A percentile compares a stretch with the other conserved stretches of the same genome.
Conservation (phyloP, 2,797 vertebrate species). For the Coregonus suidteri region DNA sequence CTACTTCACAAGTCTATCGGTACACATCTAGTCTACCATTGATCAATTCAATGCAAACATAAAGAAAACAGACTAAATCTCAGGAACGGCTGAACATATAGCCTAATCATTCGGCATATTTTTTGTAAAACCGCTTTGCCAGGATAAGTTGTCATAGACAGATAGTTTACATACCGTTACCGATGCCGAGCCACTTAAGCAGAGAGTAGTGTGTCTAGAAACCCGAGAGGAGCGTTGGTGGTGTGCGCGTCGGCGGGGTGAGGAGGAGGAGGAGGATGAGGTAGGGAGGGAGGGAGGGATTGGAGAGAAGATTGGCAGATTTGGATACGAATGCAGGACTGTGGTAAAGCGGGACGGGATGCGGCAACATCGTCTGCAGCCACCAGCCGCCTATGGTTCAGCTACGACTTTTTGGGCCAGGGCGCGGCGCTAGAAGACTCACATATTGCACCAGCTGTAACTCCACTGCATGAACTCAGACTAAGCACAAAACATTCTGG, state of each 20-base stretch:
- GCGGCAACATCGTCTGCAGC: slow-evolving; percentile 71
- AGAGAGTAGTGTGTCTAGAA: slow-evolving; percentile 6
- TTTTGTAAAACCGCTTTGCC: neutral
- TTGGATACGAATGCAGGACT: slow-evolving; percentile 59
- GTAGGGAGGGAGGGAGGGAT: slow-evolving; percentile 24
- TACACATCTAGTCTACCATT: neutral
- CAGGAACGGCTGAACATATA: neutral
- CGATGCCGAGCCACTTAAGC: slow-evolving; percentile 4
- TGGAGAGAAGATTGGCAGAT: slow-evolving; percentile 45
- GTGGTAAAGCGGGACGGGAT: slow-evolving; percentile 59
- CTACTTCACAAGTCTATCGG: slow-evolving; percentile 3
- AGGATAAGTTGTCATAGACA: neutral
- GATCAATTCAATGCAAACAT: neutral
- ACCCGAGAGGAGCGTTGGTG: slow-evolving; percentile 7
- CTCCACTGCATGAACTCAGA: slow-evolving; percentile 50
- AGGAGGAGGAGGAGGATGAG: neutral
- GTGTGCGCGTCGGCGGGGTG: slow-evolving; percentile 7
- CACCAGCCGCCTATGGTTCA: slow-evolving; percentile 49
- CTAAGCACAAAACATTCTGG: neutral
- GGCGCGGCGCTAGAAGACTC: slow-evolving; percentile 60
- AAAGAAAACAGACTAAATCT: neutral
- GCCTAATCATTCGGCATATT: neutral
- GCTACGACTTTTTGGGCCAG: slow-evolving; percentile 41
- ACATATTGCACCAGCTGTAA: slow-evolving; percentile 58
- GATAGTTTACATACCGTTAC: slow-evolving; percentile 24